phyloP scores from a whole-genome alignment of 2,113 vertebrate species.

The Pseudopipra pipra region DNA sequence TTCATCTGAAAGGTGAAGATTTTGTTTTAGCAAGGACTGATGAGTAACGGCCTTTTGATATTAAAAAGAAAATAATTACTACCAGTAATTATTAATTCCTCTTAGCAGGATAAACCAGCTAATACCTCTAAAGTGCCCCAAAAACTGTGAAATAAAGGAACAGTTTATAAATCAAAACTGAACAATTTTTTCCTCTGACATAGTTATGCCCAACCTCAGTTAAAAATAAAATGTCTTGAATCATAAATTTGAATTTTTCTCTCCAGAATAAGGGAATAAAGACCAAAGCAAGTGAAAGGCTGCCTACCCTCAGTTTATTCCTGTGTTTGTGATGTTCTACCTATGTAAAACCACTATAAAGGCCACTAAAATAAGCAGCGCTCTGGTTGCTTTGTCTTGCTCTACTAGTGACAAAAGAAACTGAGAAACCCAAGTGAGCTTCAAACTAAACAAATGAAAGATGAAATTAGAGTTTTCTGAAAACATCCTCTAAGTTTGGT shows the following conservation, averaged over 20 bases:
- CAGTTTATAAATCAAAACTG: background rate
- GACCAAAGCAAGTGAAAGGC: background rate
- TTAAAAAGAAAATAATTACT: background rate
- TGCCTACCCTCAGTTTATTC: background rate
- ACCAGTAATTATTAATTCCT: background rate
- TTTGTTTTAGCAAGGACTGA: background rate
- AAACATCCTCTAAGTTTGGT: background rate
- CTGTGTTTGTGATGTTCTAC: background rate
- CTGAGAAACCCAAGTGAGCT: background rate
- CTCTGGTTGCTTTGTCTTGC: background rate
- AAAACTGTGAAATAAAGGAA: background rate
- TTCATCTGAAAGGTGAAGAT: background rate
- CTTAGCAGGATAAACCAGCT: background rate
- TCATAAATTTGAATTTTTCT: background rate
- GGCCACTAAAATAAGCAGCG: background rate
- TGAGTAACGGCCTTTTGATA: background rate
- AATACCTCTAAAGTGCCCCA: background rate
- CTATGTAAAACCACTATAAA: background rate
- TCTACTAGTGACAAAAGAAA: background rate
- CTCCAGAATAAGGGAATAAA: background rate
- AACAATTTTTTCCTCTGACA: background rate
- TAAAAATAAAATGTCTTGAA: background rate
- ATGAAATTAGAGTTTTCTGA: background rate
- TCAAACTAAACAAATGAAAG: background rate
- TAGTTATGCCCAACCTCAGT: background rate